These are phyloP conservation scores for Lycia hirtaria DNA, from an alignment of 2,888 invertebrate species.

Conservation along the genomic window DNA sequence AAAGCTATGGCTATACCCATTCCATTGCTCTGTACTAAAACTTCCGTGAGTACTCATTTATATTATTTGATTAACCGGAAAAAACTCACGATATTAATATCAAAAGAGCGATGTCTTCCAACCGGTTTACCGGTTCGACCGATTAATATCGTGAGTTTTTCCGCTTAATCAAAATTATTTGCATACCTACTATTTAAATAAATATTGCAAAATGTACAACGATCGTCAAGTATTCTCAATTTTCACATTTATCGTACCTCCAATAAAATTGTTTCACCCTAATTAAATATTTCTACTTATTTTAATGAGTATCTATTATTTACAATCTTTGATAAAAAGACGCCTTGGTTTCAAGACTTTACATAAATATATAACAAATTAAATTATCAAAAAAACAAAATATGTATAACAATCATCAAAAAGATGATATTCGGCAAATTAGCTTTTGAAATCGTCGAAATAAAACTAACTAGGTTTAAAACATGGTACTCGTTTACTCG, in stretches of 20 bases:
- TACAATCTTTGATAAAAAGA: constrained; percentile 79
- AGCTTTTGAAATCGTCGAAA: no score
- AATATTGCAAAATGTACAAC: constrained; percentile 52
- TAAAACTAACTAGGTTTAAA: not conserved
- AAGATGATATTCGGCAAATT: no score
- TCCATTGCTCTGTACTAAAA: no score
- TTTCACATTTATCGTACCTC: constrained; percentile 58
- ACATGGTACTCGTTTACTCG: no score
- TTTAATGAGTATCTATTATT: constrained; percentile 81
- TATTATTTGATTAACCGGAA: no score
- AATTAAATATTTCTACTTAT: constrained; percentile 78
- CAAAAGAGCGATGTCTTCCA: no score
- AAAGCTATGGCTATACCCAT: no score
- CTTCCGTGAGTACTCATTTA: no score
- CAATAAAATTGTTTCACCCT: constrained; percentile 70
- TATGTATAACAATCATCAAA: no score
- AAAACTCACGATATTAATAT: no score
- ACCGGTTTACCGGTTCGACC: no score
- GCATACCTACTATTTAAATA: constrained; percentile 11
- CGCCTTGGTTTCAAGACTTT: constrained; percentile 54
- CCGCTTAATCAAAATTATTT: not conserved
- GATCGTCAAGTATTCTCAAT: constrained; percentile 53
- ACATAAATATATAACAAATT: constrained; percentile 4
- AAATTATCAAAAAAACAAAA: no score
- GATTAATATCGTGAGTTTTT: not conserved